Conservation (phyloP, 1,140 invertebrate species). For the Propsilocerus akamusi region DNA sequence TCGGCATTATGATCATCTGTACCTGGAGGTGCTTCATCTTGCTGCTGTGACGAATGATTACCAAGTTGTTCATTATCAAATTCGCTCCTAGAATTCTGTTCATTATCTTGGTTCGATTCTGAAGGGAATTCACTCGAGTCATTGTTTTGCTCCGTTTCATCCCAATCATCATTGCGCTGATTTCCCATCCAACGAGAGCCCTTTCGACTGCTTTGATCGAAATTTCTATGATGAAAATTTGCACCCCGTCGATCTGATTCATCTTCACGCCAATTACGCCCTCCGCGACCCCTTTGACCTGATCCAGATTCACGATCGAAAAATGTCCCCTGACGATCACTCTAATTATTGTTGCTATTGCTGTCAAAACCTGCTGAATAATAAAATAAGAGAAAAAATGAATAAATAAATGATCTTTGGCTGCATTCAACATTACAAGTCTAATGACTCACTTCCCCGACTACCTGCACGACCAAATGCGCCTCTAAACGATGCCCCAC, state of each 20-base stretch:
- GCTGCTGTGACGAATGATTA: background rate
- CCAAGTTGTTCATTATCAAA: background rate
- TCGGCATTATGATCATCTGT: background rate
- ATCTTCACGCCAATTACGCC: constrained; percentile 19
- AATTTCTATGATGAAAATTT: too few species aligned
- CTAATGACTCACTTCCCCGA: constrained; percentile 6
- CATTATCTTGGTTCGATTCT: background rate
- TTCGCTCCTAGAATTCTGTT: background rate
- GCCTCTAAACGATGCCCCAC: background rate
- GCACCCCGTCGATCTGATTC: constrained; percentile 21
- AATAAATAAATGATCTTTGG: too few species aligned
- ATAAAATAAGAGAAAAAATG: background rate
- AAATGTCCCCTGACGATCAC: constrained; percentile 24
- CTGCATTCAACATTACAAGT: constrained; percentile 10
- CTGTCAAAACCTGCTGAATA: background rate
- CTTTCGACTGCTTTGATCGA: constrained; percentile 10
- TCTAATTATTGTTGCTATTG: constrained; percentile 17
- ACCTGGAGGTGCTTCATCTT: background rate
- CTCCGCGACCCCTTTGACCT: too few species aligned
- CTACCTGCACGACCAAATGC: constrained; percentile 8
- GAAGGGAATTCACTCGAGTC: too few species aligned
- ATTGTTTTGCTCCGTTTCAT: background rate
- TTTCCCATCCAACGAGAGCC: constrained; percentile 10
- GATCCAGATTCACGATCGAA: too few species aligned
- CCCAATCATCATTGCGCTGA: constrained; percentile 2